A percentile compares a stretch with the other conserved stretches of the same genome.
phyloP scores from a whole-genome alignment of 2,113 vertebrate species.

The western clawed frog (Xenopus tropicalis) region DNA sequence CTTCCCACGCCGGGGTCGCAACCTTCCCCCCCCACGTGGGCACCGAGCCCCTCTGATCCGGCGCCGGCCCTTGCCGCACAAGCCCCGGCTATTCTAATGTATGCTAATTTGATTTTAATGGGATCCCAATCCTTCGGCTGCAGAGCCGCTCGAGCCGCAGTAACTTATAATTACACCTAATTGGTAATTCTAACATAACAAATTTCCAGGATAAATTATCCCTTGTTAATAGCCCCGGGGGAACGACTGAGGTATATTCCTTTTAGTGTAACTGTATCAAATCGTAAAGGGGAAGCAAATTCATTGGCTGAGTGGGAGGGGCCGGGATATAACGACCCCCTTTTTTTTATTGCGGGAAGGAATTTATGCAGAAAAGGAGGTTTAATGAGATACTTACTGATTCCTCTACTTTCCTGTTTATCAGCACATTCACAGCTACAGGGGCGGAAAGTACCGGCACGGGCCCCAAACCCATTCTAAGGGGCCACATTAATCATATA shows the following conservation, averaged over 20 bases:
- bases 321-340: background rate
- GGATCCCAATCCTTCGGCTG: slow-evolving; percentile 58
- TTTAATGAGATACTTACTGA: background rate
- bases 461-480: no score
- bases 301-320: slow-evolving; percentile 32
- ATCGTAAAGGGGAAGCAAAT: slow-evolving; percentile 30
- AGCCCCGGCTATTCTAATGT: slow-evolving; percentile 55
- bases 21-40: background rate
- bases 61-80: slow-evolving; percentile 1
- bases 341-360: no score
- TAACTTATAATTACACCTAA: slow-evolving; percentile 70
- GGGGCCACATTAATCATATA: no score
- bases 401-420: background rate
- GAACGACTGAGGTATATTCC: slow-evolving; percentile 45
- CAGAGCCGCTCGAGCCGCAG: slow-evolving; percentile 52
- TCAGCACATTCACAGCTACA: no score
- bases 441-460: no score
- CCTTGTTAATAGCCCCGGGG: slow-evolving; percentile 64
- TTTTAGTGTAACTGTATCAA: slow-evolving; percentile 30
- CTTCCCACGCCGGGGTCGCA: no score
- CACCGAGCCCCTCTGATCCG: background rate
- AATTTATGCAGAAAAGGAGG: no score
- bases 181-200: slow-evolving; percentile 72
- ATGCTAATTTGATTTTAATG: slow-evolving; percentile 71
- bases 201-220: slow-evolving; percentile 71